Evolutionary conservation across 1,140 invertebrate genomes (phyloP).

Genomic region (Drosophila chauvacae): DNA sequence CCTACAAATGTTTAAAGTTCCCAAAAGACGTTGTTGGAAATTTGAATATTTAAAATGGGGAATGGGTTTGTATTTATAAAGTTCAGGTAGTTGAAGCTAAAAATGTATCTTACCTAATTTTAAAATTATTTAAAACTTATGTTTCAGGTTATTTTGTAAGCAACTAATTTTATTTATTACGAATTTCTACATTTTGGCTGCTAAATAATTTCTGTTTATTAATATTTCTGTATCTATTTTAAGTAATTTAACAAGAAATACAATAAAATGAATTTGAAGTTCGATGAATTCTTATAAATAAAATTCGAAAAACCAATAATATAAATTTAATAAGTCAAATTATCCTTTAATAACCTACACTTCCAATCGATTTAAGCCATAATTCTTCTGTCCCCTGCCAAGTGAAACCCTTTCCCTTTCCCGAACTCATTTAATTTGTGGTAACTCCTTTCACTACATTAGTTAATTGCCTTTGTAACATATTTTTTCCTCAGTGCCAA

Average conservation of each 20-base stretch:
- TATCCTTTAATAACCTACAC: too few relatives aligned
- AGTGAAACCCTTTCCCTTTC: background rate
- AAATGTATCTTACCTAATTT: background rate
- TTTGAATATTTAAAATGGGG: background rate
- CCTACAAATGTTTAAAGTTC: slow-evolving; percentile 29
- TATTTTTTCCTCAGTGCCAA: slow-evolving; percentile 54
- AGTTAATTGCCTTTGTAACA: slow-evolving; percentile 7
- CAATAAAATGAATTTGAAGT: too few relatives aligned
- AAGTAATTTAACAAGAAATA: too few relatives aligned
- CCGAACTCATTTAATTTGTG: slow-evolving; percentile 1
- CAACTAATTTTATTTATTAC: background rate
- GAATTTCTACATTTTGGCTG: too few relatives aligned
- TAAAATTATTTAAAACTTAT: background rate
- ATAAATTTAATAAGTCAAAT: too few relatives aligned
- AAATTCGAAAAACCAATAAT: background rate
- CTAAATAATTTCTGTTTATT: too few relatives aligned
- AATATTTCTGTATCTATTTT: too few relatives aligned
- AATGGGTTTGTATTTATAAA: background rate
- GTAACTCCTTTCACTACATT: slow-evolving; percentile 15
- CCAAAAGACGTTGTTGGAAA: background rate
- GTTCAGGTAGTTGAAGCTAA: background rate
- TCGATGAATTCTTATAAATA: too few relatives aligned
- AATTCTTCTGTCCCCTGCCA: background rate
- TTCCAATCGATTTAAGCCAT: background rate
- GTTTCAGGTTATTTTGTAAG: background rate